These are phyloP conservation scores for Lepeophtheirus nordmannii DNA, from an alignment of 2,888 invertebrate species.

Conservation along the genomic window DNA sequence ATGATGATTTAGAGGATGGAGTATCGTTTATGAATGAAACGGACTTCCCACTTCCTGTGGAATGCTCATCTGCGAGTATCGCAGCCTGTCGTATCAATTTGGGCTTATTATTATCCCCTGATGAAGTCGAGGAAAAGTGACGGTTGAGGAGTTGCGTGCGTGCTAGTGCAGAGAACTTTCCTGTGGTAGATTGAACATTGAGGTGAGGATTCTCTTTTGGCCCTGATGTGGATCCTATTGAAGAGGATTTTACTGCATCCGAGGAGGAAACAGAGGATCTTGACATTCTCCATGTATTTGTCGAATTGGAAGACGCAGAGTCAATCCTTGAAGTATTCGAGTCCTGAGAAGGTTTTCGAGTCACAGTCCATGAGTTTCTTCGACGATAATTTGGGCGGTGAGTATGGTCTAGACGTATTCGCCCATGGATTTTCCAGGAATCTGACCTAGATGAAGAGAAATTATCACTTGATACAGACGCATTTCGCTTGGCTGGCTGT, in stretches of 20 bases:
- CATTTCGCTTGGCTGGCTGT: slow-evolving; percentile 49
- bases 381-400: slow-evolving; percentile 38
- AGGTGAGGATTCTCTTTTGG: slow-evolving; percentile 2
- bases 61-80: slow-evolving; percentile 24
- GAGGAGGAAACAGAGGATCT: slow-evolving; percentile 38
- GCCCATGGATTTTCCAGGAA: slow-evolving; percentile 48
- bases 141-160: slow-evolving; percentile 10
- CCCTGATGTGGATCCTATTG: slow-evolving; percentile 8
- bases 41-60: slow-evolving; percentile 16
- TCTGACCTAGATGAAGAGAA: slow-evolving; percentile 74
- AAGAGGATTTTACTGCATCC: slow-evolving; percentile 2
- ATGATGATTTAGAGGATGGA: not conserved
- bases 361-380: slow-evolving; percentile 65
- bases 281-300: slow-evolving; percentile 61
- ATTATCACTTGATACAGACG: slow-evolving; percentile 65
- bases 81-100: slow-evolving; percentile 26
- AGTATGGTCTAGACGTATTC: slow-evolving; percentile 15
- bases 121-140: not conserved
- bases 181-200: slow-evolving; percentile 1
- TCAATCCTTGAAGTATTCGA: slow-evolving; percentile 78
- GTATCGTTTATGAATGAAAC: slow-evolving; percentile 13
- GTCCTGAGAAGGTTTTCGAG: slow-evolving; percentile 80
- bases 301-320: slow-evolving; percentile 68
- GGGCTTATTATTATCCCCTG: slow-evolving; percentile 19
- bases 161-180: slow-evolving; percentile 17